Percentiles rank a stretch among this genome's conserved stretches.
phyloP scores from a whole-genome alignment of 2,888 invertebrate genomes.

The Plusia festucae region DNA sequence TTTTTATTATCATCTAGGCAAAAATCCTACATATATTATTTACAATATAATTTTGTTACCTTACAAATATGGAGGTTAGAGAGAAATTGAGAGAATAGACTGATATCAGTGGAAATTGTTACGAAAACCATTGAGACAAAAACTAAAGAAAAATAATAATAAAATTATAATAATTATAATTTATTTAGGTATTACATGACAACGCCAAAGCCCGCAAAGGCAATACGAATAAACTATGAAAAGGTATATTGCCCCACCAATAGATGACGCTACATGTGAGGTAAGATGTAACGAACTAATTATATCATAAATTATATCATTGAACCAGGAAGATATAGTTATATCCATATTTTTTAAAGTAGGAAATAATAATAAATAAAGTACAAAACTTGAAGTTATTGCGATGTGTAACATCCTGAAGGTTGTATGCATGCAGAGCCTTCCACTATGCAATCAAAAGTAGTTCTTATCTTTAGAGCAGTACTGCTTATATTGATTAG shows the following conservation, averaged over 20 bases:
- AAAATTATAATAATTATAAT: no score
- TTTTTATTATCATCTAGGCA: no score
- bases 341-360: background rate
- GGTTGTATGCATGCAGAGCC: slow-evolving; percentile 48
- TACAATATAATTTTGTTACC: no score
- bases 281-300: no score
- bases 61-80: no score
- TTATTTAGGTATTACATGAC: no score
- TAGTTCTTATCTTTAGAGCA: slow-evolving; percentile 14
- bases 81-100: no score
- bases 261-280: slow-evolving; percentile 36
- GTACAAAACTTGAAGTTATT: background rate
- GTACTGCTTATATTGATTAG: slow-evolving; percentile 17
- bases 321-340: background rate
- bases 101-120: no score
- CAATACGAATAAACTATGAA: background rate
- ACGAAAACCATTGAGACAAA: no score
- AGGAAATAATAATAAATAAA: background rate
- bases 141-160: no score
- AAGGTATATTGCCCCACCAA: background rate
- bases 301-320: no score
- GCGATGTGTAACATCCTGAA: slow-evolving; percentile 19
- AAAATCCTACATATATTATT: no score
- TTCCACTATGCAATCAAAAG: slow-evolving; percentile 30
- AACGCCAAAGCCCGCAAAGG: background rate